These are phyloP conservation scores for Melanotaenia parkinsoni DNA, from an alignment of 2,797 vertebrate species.

Conservation along the genomic window DNA sequence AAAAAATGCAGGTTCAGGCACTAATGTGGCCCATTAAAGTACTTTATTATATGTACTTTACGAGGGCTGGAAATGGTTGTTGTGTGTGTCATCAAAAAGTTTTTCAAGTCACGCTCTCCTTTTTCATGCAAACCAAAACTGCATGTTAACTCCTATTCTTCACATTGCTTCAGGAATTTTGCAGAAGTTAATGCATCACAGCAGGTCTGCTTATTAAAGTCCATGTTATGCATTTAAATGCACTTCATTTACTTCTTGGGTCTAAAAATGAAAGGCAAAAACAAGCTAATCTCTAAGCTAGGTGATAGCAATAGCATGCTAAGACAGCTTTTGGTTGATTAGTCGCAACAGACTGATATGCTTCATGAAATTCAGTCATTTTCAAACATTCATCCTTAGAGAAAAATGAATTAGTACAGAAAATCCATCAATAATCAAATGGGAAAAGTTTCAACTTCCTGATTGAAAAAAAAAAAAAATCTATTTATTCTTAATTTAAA, in stretches of 20 bases:
- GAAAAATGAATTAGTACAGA: neutral
- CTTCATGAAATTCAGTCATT: neutral
- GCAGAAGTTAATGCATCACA: neutral
- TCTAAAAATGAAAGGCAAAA: neutral
- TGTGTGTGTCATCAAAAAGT: constrained; percentile 3
- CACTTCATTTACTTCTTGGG: neutral
- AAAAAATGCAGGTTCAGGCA: neutral
- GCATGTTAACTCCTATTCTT: neutral
- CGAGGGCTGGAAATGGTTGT: neutral
- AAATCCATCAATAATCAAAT: neutral
- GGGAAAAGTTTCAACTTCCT: neutral
- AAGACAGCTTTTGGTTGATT: neutral
- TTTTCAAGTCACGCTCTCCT: neutral
- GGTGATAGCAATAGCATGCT: neutral
- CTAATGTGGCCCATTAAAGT: neutral
- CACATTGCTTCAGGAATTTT: neutral
- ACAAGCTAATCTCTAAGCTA: neutral
- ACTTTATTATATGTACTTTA: neutral
- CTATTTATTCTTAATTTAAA: no score
- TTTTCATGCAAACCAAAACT: neutral
- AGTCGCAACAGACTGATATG: neutral
- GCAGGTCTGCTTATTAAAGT: neutral
- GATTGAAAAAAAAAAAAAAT: neutral
- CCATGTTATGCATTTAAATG: neutral
- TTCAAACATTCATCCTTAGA: neutral